phyloP scores from a whole-genome alignment of 1,140 invertebrate species.

The Procambarus clarkii region DNA sequence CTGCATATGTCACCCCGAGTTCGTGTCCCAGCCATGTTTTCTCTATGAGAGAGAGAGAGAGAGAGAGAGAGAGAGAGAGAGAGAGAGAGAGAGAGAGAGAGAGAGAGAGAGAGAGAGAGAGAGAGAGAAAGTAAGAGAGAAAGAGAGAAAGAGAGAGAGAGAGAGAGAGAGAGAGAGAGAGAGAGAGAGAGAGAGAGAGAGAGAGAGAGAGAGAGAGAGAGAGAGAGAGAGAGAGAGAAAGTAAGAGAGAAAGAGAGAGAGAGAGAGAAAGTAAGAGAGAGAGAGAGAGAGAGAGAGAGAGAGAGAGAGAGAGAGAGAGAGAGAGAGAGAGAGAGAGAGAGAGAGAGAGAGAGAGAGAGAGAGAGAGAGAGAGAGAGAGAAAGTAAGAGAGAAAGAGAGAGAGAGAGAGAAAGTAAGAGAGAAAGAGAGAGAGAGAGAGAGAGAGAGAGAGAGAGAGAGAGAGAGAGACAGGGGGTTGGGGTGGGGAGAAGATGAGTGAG shows the following conservation, averaged over 20 bases:
- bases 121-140: too few relatives aligned
- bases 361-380: conserved; percentile 13
- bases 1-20: background rate
- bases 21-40: too few relatives aligned
- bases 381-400: too few relatives aligned
- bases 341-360: conserved; percentile 3
- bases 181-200: conserved; percentile 12
- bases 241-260: too few relatives aligned
- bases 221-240: background rate
- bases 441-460: conserved; percentile 27
- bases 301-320: too few relatives aligned
- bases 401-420: too few relatives aligned
- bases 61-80: background rate
- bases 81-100: background rate
- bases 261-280: too few relatives aligned
- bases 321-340: background rate
- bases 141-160: background rate
- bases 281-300: background rate
- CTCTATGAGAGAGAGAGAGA: too few relatives aligned
- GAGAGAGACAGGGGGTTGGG: too few relatives aligned
- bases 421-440: background rate
- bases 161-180: conserved; percentile 29
- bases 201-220: background rate
- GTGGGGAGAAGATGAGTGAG: too few relatives aligned
- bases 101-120: background rate